A percentile compares a stretch with the other conserved stretches of the same genome.
These are phyloP conservation scores for Belonocnema kinseyi DNA, from an alignment of 1,140 invertebrate genomes.

Conservation along the genomic window DNA sequence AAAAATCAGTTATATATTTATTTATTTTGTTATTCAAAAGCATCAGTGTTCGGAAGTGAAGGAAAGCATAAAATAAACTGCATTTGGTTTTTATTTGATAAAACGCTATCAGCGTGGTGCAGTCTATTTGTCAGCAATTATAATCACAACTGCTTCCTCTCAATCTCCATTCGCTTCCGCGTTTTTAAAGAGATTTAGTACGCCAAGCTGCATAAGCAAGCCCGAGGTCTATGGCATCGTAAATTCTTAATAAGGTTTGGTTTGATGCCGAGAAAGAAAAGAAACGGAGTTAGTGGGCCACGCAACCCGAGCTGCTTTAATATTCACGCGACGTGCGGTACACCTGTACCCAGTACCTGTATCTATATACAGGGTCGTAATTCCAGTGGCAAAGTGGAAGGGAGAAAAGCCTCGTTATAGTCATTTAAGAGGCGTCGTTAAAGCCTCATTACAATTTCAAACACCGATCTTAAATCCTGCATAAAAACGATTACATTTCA, in stretches of 20 bases:
- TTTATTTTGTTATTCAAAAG: too few relatives aligned
- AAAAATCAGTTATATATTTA: too few relatives aligned
- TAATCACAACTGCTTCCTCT: conserved; percentile 25
- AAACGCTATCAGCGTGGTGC: not conserved
- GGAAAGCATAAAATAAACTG: not conserved
- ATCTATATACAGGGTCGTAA: not conserved
- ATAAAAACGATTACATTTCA: not conserved
- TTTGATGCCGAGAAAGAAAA: conserved; percentile 28
- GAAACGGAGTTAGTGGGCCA: conserved; percentile 27
- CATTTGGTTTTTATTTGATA: not conserved
- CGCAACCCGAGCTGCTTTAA: conserved; percentile 22
- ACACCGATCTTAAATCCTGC: not conserved
- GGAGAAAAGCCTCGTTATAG: not conserved
- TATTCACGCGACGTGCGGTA: conserved; percentile 17
- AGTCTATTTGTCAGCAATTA: conserved; percentile 27
- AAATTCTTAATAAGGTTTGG: conserved; percentile 26
- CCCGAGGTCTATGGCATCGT: conserved; percentile 21
- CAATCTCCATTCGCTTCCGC: conserved; percentile 10
- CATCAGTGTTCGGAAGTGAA: too few relatives aligned
- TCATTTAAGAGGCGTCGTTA: not conserved
- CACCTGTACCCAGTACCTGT: not conserved
- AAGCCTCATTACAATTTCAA: conserved; percentile 2
- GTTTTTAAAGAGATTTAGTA: conserved; percentile 18
- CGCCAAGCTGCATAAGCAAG: not conserved
- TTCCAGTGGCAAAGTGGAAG: conserved; percentile 17